Base-by-base conservation (phyloP, 2,888 invertebrate genomes). In the Antitype chi region DNA sequence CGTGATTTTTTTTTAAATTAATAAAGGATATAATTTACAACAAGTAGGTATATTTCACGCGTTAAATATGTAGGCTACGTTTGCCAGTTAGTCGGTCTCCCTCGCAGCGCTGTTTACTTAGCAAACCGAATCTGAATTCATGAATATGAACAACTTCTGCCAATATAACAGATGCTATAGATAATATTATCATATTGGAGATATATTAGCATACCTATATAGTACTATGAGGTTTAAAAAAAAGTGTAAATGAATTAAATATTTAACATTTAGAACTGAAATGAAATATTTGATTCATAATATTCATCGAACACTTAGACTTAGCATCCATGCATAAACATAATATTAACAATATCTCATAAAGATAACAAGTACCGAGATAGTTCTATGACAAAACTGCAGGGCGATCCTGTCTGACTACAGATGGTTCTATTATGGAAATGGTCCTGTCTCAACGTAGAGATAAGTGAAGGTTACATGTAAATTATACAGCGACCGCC, bases 351-450 rank as follows among this genome's bases (percentile, higher is more conserved):
- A 90, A 89, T 92, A 89, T 88, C 89, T 88, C 88, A 90, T 89
- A 90, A 91, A 93, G 92, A 94, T 94, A 93, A 91, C 90, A 88
- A 88, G 90, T 87, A 86, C 82, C 70, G 88, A 93, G 92, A 92
- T 94, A 94, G 93, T 94, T 94, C 87, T 90, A 92, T 94, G 94
- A 94, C 94, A 94, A 94, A 95, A 95, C 93, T 95, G 94, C 94
- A 94, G 88, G 91, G 84, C 90, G 89, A 92, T 93, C 92, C 91
- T 89, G 90, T 90, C 92, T 90, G 95, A 95, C 94, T 96, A 94
- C 90, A 95, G 92, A 96, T 94, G 90, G 93, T 90, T 89, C 85
- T 93, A 96, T 96, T 96, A 96, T 95, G 95, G 91, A 93, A 95
- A 96, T 95, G 60, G 80, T 87, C 82, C 88, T 85, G 89, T 94